phyloP scores from a whole-genome alignment of 2,888 invertebrate species.

The Synanthedon formicaeformis region DNA sequence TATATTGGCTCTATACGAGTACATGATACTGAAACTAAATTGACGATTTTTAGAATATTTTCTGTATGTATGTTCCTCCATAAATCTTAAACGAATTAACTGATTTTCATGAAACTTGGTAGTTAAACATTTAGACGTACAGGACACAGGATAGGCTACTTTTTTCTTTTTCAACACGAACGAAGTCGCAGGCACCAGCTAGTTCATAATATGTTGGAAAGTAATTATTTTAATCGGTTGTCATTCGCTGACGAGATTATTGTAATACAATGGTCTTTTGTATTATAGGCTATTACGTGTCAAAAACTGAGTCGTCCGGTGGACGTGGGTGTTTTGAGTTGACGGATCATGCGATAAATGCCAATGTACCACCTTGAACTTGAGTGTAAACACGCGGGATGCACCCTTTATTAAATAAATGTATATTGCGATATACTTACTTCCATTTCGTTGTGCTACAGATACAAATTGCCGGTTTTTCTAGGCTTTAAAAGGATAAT shows the following conservation, averaged over 20 bases:
- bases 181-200: too few relatives aligned
- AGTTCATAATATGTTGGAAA: too few relatives aligned
- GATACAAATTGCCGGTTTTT: slow-evolving; percentile 38
- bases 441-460: slow-evolving; percentile 18
- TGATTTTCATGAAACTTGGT: too few relatives aligned
- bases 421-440: slow-evolving; percentile 21
- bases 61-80: too few relatives aligned
- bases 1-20: too few relatives aligned
- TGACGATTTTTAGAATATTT: too few relatives aligned
- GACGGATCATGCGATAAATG: slow-evolving; percentile 63
- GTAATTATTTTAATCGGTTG: too few relatives aligned
- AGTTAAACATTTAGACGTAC: too few relatives aligned
- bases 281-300: slow-evolving; percentile 9
- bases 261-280: slow-evolving; percentile 11
- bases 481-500: slow-evolving; percentile 41
- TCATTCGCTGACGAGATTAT: slow-evolving; percentile 7
- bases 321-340: slow-evolving; percentile 24
- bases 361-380: slow-evolving; percentile 67
- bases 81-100: too few relatives aligned
- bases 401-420: slow-evolving; percentile 11
- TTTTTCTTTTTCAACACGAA: too few relatives aligned
- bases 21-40: too few relatives aligned
- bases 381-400: slow-evolving; percentile 42
- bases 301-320: slow-evolving; percentile 6
- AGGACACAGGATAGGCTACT: too few relatives aligned